These are phyloP conservation scores for Ischnus inquisitorius DNA, from an alignment of 2,888 invertebrate genomes.

Conservation along the genomic window DNA sequence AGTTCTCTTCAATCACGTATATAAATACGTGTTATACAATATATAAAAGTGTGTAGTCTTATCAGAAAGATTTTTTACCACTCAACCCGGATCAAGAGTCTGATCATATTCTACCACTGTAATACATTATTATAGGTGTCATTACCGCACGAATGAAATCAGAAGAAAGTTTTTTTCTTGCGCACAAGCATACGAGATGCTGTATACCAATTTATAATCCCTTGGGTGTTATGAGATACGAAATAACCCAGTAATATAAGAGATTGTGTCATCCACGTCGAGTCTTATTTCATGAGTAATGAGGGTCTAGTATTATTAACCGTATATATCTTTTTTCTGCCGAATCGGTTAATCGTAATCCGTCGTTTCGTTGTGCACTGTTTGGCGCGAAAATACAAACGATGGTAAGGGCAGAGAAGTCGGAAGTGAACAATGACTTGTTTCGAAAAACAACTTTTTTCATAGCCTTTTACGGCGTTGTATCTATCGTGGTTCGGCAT, in stretches of 20 bases:
- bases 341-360: background rate
- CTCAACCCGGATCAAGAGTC: background rate
- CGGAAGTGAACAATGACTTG: too few species aligned
- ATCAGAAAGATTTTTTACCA: background rate
- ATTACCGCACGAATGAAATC: too few species aligned
- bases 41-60: background rate
- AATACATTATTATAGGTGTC: slow-evolving; percentile 1
- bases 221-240: background rate
- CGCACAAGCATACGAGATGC: too few species aligned
- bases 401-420: too few species aligned
- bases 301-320: background rate
- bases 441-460: too few species aligned
- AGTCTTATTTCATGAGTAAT: slow-evolving; percentile 24
- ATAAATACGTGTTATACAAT: slow-evolving; percentile 23
- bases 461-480: too few species aligned
- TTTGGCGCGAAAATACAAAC: too few species aligned
- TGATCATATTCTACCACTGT: background rate
- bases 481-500: too few species aligned
- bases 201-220: slow-evolving; percentile 5
- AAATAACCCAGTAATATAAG: background rate
- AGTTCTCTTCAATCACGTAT: background rate
- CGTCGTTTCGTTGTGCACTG: too few species aligned
- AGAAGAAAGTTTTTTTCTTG: too few species aligned
- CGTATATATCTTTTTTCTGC: background rate
- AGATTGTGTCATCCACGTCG: background rate